A percentile compares a stretch with the other conserved stretches of the same genome.
These are phyloP conservation scores for Rhabditophanes sp. DNA, from an alignment of 2,888 invertebrate species.

Conservation along the genomic window DNA sequence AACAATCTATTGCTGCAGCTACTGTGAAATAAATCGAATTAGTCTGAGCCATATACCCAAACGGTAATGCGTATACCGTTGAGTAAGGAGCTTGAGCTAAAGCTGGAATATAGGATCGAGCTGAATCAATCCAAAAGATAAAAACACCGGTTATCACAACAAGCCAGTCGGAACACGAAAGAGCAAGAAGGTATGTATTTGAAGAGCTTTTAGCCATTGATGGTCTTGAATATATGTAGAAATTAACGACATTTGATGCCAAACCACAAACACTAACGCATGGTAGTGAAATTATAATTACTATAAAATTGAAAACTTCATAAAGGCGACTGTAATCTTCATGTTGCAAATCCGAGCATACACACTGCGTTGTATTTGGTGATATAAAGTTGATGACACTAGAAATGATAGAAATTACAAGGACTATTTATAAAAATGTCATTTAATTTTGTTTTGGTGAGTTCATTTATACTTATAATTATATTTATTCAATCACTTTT, in stretches of 20 bases:
- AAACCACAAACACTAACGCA: constrained; percentile 41
- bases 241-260: constrained; percentile 38
- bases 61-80: constrained; percentile 39
- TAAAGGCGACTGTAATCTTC: constrained; percentile 41
- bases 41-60: constrained; percentile 44
- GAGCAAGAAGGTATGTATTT: constrained; percentile 40
- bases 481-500: too few relatives aligned
- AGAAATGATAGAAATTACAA: constrained; percentile 4
- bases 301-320: constrained; percentile 34
- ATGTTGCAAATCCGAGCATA: constrained; percentile 38
- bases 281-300: constrained; percentile 38
- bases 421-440: too few relatives aligned
- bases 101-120: constrained; percentile 32
- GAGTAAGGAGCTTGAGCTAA: constrained; percentile 36
- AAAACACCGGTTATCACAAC: constrained; percentile 43
- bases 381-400: constrained; percentile 11
- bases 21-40: constrained; percentile 44
- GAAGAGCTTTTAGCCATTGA: constrained; percentile 14
- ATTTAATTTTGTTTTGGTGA: too few relatives aligned
- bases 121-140: constrained; percentile 38
- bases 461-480: too few relatives aligned
- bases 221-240: constrained; percentile 37
- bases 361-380: constrained; percentile 21
- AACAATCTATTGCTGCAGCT: constrained; percentile 43
- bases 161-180: constrained; percentile 39